Conservation (phyloP, 2,797 vertebrate genomes). For the Prionace glauca region DNA sequence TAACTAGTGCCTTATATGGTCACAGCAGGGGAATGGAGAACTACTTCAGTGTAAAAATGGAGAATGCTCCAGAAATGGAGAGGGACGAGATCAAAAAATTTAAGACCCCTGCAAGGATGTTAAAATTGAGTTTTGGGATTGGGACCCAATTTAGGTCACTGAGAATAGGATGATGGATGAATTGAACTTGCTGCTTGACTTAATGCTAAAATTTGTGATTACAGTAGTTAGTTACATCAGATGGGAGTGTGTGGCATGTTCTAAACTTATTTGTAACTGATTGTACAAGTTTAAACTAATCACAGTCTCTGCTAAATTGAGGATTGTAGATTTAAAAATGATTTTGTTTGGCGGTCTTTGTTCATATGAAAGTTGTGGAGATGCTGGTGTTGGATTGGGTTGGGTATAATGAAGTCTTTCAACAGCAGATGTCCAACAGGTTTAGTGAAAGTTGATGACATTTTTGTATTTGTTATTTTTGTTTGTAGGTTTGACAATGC, state of each 20-base stretch:
- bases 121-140: not conserved
- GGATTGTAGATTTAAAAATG: not conserved
- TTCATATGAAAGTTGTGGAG: not conserved
- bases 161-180: not conserved
- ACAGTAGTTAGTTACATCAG: not conserved
- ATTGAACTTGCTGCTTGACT: not conserved
- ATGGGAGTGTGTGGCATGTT: not conserved
- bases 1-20: no score
- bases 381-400: no score
- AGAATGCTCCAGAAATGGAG: not conserved
- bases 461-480: not conserved
- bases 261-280: not conserved
- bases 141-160: not conserved
- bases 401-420: no score
- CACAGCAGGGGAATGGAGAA: not conserved
- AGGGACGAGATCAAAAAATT: not conserved
- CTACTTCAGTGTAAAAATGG: not conserved
- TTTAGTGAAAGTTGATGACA: no score
- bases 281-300: conserved; percentile 7
- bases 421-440: no score
- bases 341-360: not conserved
- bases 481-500: conserved; percentile 86
- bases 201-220: not conserved
- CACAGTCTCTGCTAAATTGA: not conserved
- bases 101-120: not conserved